Evolutionary conservation across 2,797 vertebrate species (phyloP).

Genomic region (Poecilia velifera): DNA sequence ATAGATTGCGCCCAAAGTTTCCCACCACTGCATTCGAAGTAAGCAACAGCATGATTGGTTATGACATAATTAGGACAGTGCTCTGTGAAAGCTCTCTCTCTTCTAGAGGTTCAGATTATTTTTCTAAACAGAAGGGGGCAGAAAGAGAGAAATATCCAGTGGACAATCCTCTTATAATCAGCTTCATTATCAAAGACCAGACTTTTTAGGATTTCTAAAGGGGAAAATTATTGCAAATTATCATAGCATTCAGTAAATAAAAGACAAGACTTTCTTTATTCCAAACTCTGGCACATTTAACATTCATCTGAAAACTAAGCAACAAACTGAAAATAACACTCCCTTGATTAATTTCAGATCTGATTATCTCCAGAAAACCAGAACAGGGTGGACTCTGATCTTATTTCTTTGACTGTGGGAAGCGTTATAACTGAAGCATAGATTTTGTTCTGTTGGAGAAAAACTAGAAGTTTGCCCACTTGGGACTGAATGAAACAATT

Average conservation of each 20-base stretch:
- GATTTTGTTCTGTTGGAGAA: constrained; percentile 1
- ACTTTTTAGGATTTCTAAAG: neutral
- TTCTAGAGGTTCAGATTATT: neutral
- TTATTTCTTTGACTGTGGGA: neutral
- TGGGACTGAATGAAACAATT: neutral
- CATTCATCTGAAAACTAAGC: neutral
- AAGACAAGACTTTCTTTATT: neutral
- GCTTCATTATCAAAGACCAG: neutral
- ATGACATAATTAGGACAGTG: constrained; percentile 12
- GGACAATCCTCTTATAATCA: neutral
- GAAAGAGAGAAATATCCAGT: neutral
- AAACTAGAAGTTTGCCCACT: constrained; percentile 1
- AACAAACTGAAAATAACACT: neutral
- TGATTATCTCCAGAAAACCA: neutral
- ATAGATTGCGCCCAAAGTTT: neutral
- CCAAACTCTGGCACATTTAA: neutral
- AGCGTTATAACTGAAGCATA: neutral
- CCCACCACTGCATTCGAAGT: neutral
- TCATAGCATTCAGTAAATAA: neutral
- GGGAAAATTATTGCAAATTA: neutral
- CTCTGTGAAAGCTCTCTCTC: constrained; percentile 4
- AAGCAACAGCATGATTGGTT: constrained; percentile 5
- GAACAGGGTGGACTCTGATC: neutral
- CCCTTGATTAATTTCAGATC: neutral
- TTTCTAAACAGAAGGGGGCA: neutral